Evolutionary conservation across 37 sponge, comb jelly and placozoan genomes (phyloP), one percentile per base, ranked within the genome.

Genomic region (Bolinopsis microptera): DNA sequence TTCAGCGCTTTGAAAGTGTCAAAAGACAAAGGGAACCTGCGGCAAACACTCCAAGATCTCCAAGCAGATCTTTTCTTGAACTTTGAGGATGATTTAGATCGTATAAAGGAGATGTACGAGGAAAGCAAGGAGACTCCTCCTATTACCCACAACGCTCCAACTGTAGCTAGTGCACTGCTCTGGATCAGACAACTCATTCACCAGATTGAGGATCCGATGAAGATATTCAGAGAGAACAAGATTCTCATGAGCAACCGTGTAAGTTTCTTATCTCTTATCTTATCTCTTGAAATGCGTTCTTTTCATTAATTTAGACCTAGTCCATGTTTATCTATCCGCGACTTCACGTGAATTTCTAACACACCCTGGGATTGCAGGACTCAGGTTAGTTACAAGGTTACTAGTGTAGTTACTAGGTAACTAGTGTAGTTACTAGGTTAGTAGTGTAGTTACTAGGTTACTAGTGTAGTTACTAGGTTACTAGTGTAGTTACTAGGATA

Each of bases 131-230:
- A 95, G n/a, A 76, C 37, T 92, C 97, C 97, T 39, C 94, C 93
- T 25, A 38, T 92, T 0, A 32, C 86, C 18, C 93, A 76, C 18
- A 92, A 93, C 39, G 39, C 93, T 3, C 95, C 97, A 39, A 94
- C 94, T 23, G 92, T 97, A 38, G 94, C 88, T 0, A 93, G 93
- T 21, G 95, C 97, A n/a, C 28, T 97, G 83, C 61, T 92, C 33
- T 97, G 98, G 98, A 67, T 83, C 3, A 68, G 95, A 76, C 93
- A 96, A 68, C 93, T 97, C 74, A 92, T 96, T 24, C 70, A 93
- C 27, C 94, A 93, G 69, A 93, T 96, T 32, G 94, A 95, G 74
- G 86, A 94, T n/a, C 97, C 98, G 1, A 97, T 97, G 97, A 92
- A 94, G 41, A 68, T 83, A 38, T 96, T 97, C 95, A 94, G 94